These are phyloP conservation scores for Coelinius sp. DNA, from an alignment of 2,888 invertebrate species.

Conservation along the genomic window DNA sequence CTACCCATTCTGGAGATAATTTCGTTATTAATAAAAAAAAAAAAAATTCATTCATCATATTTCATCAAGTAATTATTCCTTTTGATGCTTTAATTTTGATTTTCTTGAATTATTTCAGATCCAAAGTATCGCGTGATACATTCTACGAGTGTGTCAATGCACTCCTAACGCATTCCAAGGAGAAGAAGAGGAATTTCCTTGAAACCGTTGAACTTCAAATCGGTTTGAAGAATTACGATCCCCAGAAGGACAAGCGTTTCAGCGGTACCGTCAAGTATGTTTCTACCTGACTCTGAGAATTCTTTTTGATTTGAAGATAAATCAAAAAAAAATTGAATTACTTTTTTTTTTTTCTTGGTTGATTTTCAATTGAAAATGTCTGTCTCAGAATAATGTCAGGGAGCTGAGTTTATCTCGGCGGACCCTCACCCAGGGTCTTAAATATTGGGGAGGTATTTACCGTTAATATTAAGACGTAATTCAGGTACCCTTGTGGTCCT, in stretches of 20 bases:
- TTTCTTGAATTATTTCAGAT: conserved; percentile 74
- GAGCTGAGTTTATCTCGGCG: conserved; percentile 80
- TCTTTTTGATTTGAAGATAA: conserved; percentile 62
- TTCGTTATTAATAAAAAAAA: too few species aligned
- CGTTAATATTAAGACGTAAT: conserved; percentile 46
- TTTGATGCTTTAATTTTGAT: too few species aligned
- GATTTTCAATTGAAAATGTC: conserved; percentile 52
- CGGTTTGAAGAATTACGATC: conserved; percentile 99
- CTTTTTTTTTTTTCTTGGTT: background rate
- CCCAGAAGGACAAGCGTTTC: conserved; percentile 99
- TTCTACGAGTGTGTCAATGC: conserved; percentile 94
- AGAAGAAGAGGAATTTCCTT: conserved; percentile 93
- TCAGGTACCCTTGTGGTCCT: background rate
- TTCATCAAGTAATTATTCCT: too few species aligned
- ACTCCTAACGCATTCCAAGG: conserved; percentile 82
- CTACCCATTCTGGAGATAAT: too few species aligned
- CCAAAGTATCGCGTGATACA: conserved; percentile 97
- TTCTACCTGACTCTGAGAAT: conserved; percentile 72
- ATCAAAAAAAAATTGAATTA: background rate
- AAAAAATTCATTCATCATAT: background rate
- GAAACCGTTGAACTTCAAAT: conserved; percentile 99
- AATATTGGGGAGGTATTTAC: conserved; percentile 89
- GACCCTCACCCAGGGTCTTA: conserved; percentile 99
- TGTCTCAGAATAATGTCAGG: conserved; percentile 73
- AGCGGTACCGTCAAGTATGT: conserved; percentile 99